phyloP scores from a whole-genome alignment of 2,797 vertebrate species.

The Numenius phaeopus region DNA sequence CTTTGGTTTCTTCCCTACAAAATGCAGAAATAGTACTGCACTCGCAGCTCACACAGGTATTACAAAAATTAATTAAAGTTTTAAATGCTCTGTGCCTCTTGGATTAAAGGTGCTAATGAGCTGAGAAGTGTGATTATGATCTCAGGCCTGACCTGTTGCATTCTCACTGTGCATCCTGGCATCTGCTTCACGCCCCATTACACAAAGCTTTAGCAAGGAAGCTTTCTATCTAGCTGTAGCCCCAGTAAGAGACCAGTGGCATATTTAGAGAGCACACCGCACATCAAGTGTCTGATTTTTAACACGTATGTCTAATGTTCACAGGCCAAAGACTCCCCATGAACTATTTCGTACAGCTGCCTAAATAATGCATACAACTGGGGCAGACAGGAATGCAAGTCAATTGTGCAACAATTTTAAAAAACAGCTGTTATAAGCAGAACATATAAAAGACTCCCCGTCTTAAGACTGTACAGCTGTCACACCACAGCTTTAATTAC shows the following conservation, averaged over 20 bases:
- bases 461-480: not conserved
- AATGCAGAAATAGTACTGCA: not conserved
- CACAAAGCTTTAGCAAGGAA: not conserved
- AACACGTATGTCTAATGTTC: not conserved
- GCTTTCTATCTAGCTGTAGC: not conserved
- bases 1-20: not conserved
- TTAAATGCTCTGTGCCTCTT: not conserved
- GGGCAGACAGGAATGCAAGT: not conserved
- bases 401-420: not conserved
- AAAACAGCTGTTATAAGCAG: not conserved
- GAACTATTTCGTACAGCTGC: not conserved
- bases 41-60: not conserved
- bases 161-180: not conserved
- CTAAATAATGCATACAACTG: not conserved
- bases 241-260: not conserved
- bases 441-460: not conserved
- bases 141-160: not conserved
- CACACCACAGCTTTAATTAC: not conserved
- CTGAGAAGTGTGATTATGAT: conserved; percentile 3
- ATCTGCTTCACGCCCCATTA: not conserved
- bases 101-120: conserved; percentile 29
- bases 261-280: not conserved
- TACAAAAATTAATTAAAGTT: conserved; percentile 15
- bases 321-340: not conserved
- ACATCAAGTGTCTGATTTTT: not conserved